Conservation (phyloP, 2,113 vertebrate species). For the Hucho hucho region DNA sequence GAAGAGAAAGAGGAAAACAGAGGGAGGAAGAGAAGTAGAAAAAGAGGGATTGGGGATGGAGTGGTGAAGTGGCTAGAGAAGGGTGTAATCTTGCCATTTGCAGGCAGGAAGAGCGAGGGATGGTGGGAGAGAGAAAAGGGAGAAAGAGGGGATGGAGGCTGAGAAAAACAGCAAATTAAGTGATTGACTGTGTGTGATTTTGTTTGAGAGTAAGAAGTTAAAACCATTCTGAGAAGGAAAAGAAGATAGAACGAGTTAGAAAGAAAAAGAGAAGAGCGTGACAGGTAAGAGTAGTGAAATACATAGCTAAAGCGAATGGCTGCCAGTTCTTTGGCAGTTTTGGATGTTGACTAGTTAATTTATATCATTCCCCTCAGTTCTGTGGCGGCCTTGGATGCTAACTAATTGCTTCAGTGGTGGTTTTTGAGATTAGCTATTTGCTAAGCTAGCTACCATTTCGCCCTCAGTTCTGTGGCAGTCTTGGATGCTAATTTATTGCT, state of each 20-base stretch:
- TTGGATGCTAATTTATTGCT: too few relatives aligned
- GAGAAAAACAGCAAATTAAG: too few relatives aligned
- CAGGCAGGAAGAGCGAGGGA: not conserved
- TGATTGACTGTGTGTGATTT: too few relatives aligned
- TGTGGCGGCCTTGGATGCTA: conserved; percentile 21
- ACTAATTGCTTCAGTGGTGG: conserved; percentile 12
- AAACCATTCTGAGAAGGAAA: not conserved
- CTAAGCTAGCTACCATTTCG: not conserved
- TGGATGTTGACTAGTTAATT: conserved; percentile 21
- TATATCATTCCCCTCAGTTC: conserved; percentile 13
- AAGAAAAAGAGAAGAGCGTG: not conserved
- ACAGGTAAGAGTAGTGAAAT: not conserved
- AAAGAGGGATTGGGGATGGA: conserved; percentile 22
- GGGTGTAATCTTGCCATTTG: conserved; percentile 17
- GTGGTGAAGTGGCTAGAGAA: conserved; percentile 50
- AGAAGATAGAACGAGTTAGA: not conserved
- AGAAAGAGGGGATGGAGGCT: not conserved
- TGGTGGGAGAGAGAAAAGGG: not conserved
- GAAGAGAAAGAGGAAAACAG: not conserved
- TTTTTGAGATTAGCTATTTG: not conserved
- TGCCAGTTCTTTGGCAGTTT: not conserved
- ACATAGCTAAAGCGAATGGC: not conserved
- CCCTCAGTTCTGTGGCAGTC: too few relatives aligned
- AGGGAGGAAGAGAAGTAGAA: conserved; percentile 12
- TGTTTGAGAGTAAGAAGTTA: too few relatives aligned